Conservation (phyloP, 2,888 invertebrate species). For the Aproaerema taeniolella region DNA sequence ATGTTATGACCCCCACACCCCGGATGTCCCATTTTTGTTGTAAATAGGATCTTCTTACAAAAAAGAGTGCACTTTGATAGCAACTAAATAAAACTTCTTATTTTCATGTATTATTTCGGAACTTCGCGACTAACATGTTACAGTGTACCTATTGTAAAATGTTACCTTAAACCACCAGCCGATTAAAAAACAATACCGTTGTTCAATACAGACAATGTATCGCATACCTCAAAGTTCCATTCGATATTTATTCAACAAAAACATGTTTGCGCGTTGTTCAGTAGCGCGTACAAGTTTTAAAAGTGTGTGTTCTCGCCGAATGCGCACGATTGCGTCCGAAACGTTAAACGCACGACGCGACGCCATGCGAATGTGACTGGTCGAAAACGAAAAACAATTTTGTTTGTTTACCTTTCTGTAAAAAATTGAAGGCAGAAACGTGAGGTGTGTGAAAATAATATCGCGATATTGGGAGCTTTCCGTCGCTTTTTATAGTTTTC, state of each 20-base stretch:
- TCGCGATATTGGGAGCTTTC: too few species aligned
- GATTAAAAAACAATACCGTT: neutral
- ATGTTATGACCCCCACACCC: too few species aligned
- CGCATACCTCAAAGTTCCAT: constrained; percentile 4
- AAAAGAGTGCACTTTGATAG: too few species aligned
- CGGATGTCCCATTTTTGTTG: too few species aligned
- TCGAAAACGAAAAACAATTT: constrained; percentile 13
- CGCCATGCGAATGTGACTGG: constrained; percentile 1
- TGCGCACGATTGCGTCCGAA: neutral
- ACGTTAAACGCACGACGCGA: neutral
- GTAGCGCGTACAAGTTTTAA: neutral
- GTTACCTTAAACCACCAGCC: neutral
- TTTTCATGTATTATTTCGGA: too few species aligned
- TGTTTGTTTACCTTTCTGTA: constrained; percentile 16
- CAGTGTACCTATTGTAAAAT: too few species aligned
- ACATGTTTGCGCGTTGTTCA: constrained; percentile 5
- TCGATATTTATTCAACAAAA: constrained; percentile 5
- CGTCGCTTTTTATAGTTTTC: too few species aligned
- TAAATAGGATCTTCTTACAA: too few species aligned
- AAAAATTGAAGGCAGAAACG: constrained; percentile 12
- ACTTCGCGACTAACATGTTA: too few species aligned
- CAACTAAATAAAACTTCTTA: too few species aligned
- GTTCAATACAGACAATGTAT: neutral
- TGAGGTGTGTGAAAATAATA: constrained; percentile 2
- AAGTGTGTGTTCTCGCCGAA: neutral